Base-by-base conservation (phyloP, 2,797 vertebrate genomes). In the Sciurus carolinensis region DNA sequence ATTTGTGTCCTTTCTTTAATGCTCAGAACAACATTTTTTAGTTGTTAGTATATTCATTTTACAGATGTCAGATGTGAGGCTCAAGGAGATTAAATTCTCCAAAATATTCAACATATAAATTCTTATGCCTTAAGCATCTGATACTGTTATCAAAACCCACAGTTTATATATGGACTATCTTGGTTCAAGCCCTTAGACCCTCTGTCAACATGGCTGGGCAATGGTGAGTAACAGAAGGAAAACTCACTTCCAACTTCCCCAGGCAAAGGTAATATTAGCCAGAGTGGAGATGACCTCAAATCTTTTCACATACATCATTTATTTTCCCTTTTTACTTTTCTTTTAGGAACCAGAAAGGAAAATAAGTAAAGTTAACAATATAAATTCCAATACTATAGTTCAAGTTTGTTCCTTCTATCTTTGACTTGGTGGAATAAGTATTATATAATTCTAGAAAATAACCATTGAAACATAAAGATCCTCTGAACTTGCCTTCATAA, bases 51-150 rank as follows among this genome's bases (percentile, higher is more conserved):
- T 87, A 50, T 83, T 82, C 24, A 33, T 64, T 84, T 79, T 33
- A 93, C n/a, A 62, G 42, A 73, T 59, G 77, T 20, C 18, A 50
- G 14, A 76, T n/a, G 42, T 33, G 33, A 87, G 67, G 14, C 39
- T 90, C 50, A 90, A 69, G 30, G 30, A 90, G 20, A 90, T 73
- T 82, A 97, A 94, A 67, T 87, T 90, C 62, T 54, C 52, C 28
- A 80, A 66, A 95, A 71, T 69, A 54, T 26, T 17, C 57, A 52
- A 59, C 3, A 42, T 30, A 87, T 57, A 64, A 18, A 69, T 47
- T 33, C 79, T 80, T 75, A 76, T 85, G 44, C 8, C 50, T 54
- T 33, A 11, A 86, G 42, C 2, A 20, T 90, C 50, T 44, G 33
- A 47, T 71, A 24, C 11, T 85, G 4, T 64, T 96, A 75, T 82